phyloP scores from a whole-genome alignment of 2,888 invertebrate genomes.

The Aquatica leii region DNA sequence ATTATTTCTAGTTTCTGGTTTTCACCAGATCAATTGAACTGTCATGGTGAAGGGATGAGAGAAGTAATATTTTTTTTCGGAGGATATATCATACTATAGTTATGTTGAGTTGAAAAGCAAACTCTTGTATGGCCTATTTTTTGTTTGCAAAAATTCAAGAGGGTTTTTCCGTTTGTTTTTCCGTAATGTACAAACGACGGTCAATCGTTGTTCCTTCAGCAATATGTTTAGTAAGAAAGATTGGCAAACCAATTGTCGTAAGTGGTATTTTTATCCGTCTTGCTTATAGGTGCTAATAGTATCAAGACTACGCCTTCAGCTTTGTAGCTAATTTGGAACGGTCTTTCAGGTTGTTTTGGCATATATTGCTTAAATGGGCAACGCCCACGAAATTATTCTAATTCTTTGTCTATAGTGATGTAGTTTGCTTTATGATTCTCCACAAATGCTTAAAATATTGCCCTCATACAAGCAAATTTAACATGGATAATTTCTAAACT shows the following conservation, averaged over 20 bases:
- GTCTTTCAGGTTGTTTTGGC: conserved; percentile 41
- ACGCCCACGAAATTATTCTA: too few species aligned
- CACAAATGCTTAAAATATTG: not conserved
- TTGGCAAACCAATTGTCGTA: conserved; percentile 43
- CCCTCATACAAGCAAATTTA: not conserved
- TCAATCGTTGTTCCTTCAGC: conserved; percentile 32
- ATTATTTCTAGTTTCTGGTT: conserved; percentile 12
- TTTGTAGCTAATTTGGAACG: conserved; percentile 23
- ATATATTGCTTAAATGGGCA: conserved; percentile 21
- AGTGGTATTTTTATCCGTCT: conserved; percentile 43
- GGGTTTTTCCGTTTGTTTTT: conserved; percentile 39
- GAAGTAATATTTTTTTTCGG: conserved; percentile 21
- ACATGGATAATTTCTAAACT: not conserved
- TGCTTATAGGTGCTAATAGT: conserved; percentile 25
- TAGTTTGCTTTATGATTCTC: too few species aligned
- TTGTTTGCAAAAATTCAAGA: conserved; percentile 12
- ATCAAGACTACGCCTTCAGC: conserved; percentile 29
- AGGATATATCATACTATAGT: conserved; percentile 25
- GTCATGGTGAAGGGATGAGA: conserved; percentile 30
- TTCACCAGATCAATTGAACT: not conserved
- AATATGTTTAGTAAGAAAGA: conserved; percentile 24
- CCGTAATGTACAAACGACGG: conserved; percentile 34
- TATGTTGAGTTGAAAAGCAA: conserved; percentile 17
- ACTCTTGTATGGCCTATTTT: not conserved
- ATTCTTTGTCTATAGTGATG: too few species aligned